These are phyloP conservation scores for Petrocephalus zakoni DNA, from an alignment of 2,113 vertebrate species.

Conservation along the genomic window DNA sequence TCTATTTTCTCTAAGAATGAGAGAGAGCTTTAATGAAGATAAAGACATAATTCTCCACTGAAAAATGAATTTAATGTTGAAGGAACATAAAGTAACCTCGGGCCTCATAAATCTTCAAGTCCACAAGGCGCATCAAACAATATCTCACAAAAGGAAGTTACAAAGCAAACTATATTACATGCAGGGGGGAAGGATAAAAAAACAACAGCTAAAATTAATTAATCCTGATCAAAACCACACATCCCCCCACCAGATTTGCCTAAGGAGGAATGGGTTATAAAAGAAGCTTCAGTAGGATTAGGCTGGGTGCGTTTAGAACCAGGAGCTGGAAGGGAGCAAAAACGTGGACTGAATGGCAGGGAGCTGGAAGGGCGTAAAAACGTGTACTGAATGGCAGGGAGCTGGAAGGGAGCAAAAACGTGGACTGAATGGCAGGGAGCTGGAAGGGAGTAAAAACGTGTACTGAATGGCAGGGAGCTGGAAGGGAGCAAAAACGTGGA, in stretches of 20 bases:
- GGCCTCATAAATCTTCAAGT: neutral
- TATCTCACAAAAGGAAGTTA: conserved; percentile 12
- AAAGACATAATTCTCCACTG: neutral
- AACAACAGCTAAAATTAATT: neutral
- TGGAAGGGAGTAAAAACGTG: neutral
- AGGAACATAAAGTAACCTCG: conserved; percentile 9
- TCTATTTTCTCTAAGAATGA: neutral
- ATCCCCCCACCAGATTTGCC: neutral
- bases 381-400: neutral
- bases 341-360: neutral
- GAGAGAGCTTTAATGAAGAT: neutral
- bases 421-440: neutral
- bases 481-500: no score
- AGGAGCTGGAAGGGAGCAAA: neutral
- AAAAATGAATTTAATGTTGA: neutral
- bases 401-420: neutral
- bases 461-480: neutral
- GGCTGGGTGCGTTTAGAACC: neutral
- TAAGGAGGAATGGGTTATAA: conserved; percentile 29
- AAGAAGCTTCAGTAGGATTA: conserved; percentile 29
- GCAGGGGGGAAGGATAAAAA: neutral
- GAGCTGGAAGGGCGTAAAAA: neutral
- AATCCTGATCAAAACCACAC: neutral
- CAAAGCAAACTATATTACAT: conserved; percentile 11
- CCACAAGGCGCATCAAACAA: conserved; percentile 1